Base-by-base conservation (phyloP, 2,113 vertebrate species). In the Fulmarus glacialis region DNA sequence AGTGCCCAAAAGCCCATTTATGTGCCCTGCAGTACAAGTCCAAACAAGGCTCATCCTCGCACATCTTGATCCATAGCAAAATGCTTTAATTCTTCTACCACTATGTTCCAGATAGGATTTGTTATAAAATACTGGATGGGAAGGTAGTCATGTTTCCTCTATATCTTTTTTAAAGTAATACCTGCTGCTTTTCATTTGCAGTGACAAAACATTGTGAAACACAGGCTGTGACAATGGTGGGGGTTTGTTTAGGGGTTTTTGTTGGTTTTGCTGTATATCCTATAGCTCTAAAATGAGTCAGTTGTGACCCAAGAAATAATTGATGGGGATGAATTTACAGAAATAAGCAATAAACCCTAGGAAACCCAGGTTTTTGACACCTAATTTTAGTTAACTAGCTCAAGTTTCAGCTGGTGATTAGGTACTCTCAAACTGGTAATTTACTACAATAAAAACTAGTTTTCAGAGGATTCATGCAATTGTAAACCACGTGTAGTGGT, bases 341-440 rank as follows among this genome's bases (percentile, higher is more conserved):
- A 98, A 97, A 96, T 96, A 93, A 96, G 81, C 71, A 94, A 55
- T 73, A 85, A 95, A 91, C 97, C 89, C 83, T 95, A 91, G 93
- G 95, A 97, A 95, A 86, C 50, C 34, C 64, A 47, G 52, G 23
- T 53, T 96, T 92, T 90, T 93, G 85, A 95, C 66, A 95, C 84
- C 91, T 97, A 91, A 96, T 97, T 97, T 97, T 91, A 93, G 94
- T 94, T 97, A 97, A 97, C 86, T 97, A 96, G 87, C 97, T 97
- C 93, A 71, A 86, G 87, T 96, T 97, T 89, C 96, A 50, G 89
- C 89, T 97, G 88, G 75, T 98, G 96, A 98, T 98, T 98, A 98
- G 97, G 74, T 97, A 75, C 88, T 84, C 89, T 97, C 96, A 97
- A 84, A 97, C 97, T 96, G 91, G 67, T 94, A 97, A 97, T 97